phyloP scores from a whole-genome alignment of 2,113 vertebrate species.

The Myrmecophaga tridactyla region DNA sequence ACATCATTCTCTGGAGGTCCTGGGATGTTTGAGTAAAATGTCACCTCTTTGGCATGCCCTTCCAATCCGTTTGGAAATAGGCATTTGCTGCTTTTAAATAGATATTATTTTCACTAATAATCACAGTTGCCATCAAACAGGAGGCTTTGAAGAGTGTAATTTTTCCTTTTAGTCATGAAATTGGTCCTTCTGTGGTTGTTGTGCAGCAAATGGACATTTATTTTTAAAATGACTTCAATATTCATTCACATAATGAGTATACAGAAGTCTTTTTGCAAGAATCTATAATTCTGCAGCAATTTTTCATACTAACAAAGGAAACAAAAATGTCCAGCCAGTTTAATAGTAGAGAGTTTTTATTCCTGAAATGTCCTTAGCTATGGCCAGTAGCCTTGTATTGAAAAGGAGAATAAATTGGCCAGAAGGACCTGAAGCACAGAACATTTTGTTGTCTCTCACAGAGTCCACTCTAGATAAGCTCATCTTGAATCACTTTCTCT shows the following conservation, averaged over 20 bases:
- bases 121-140: slow-evolving; percentile 32
- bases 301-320: slow-evolving; percentile 34
- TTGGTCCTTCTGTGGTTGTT: neutral
- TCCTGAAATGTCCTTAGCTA: slow-evolving; percentile 31
- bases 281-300: slow-evolving; percentile 33
- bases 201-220: neutral
- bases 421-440: neutral
- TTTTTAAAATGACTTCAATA: slow-evolving; percentile 16
- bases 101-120: slow-evolving; percentile 55
- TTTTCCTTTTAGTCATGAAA: slow-evolving; percentile 46
- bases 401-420: neutral
- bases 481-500: slow-evolving; percentile 15
- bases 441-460: neutral
- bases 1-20: slow-evolving; percentile 19
- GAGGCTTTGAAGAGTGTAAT: slow-evolving; percentile 49
- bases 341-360: slow-evolving; percentile 34
- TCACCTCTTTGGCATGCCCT: neutral
- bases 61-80: slow-evolving; percentile 60
- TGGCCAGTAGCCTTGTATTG: neutral
- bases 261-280: slow-evolving; percentile 29
- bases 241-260: neutral
- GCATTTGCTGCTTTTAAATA: slow-evolving; percentile 64
- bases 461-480: neutral
- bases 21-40: neutral
- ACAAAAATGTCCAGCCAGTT: slow-evolving; percentile 24